Evolutionary conservation across 2,888 invertebrate species (phyloP).

Genomic region (Lymantria monacha): DNA sequence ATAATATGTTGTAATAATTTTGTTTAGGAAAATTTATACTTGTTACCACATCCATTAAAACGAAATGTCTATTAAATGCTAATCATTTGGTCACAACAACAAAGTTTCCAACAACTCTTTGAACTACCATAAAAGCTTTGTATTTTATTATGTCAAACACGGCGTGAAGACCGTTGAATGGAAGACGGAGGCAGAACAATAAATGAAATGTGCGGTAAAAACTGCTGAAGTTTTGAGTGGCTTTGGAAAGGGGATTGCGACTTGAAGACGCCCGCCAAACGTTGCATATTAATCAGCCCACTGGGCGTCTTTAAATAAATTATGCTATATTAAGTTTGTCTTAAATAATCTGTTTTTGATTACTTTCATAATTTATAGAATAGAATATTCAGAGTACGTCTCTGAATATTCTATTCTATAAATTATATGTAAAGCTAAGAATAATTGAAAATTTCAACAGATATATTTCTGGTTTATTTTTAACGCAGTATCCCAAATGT

Average conservation of each 20-base stretch:
- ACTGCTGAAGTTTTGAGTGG: constrained; percentile 49
- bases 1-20: background rate
- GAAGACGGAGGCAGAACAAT: constrained; percentile 27
- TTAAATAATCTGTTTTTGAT: background rate
- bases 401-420: too few species aligned
- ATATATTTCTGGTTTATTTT: too few species aligned
- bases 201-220: constrained; percentile 46
- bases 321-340: constrained; percentile 57
- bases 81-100: background rate
- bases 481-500: too few species aligned
- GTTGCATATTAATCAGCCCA: constrained; percentile 60
- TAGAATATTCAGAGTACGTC: too few species aligned
- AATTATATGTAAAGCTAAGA: too few species aligned
- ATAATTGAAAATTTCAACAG: too few species aligned
- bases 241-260: constrained; percentile 37
- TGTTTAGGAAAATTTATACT: background rate
- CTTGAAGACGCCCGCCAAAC: constrained; percentile 44
- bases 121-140: constrained; percentile 1
- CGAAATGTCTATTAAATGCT: constrained; percentile 1
- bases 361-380: background rate
- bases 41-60: background rate
- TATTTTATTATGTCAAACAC: constrained; percentile 1
- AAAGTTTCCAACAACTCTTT: background rate
- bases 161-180: constrained; percentile 13
- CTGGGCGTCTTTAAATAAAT: constrained; percentile 46